A percentile compares a stretch with the other conserved stretches of the same genome.
Conservation (phyloP, 2,888 invertebrate species). For the Protonemura montana region DNA sequence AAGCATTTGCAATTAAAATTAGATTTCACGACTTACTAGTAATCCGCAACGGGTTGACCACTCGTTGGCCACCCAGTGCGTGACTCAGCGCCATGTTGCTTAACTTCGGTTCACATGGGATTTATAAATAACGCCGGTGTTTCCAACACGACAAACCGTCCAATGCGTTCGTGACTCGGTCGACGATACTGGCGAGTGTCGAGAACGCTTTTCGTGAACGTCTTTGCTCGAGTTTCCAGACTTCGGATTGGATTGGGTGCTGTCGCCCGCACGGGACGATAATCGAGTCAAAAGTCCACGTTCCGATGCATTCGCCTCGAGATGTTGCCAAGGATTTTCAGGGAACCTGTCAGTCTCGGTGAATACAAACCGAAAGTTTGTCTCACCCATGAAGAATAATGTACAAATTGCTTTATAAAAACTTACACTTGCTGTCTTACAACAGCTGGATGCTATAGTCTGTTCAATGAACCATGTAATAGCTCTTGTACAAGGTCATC, state of each 20-base stretch:
- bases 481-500: not conserved
- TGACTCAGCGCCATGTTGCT: too few species aligned
- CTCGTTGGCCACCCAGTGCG: too few species aligned
- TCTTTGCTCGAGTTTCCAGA: not conserved
- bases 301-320: not conserved
- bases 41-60: too few species aligned
- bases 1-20: too few species aligned
- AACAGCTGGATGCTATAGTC: not conserved
- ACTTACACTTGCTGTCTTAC: not conserved
- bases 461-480: not conserved
- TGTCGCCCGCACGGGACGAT: not conserved
- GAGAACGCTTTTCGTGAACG: not conserved
- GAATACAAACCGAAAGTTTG: not conserved
- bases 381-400: not conserved
- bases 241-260: not conserved
- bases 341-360: not conserved
- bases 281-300: not conserved
- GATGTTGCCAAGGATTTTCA: not conserved
- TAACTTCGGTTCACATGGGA: too few species aligned
- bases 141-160: too few species aligned
- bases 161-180: too few species aligned
- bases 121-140: too few species aligned
- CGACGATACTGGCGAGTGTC: too few species aligned
- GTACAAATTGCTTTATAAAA: not conserved
- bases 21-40: too few species aligned